Base-by-base conservation (phyloP, 1,140 invertebrate species). In the Conopomorpha cramerella region DNA sequence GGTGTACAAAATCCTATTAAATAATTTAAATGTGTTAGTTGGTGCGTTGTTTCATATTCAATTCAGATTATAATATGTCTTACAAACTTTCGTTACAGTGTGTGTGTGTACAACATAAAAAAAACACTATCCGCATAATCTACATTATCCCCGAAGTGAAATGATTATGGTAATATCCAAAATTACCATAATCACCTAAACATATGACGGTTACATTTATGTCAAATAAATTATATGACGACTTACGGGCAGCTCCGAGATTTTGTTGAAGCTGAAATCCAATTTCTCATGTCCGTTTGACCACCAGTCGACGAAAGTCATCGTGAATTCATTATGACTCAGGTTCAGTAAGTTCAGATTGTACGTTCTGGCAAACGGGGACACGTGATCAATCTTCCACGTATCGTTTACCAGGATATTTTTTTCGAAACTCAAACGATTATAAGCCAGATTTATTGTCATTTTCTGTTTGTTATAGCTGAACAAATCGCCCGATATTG, bases 221-320 rank as follows among this genome's bases (percentile, higher is more conserved):
- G n/a, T n/a, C n/a, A n/a, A n/a, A n/a, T n/a, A n/a, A n/a, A n/a
- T 25, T 16, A 14, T 14, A 35, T 19, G 15, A 17, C 29, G 10
- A 55, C 67, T 23, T 49, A 72, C 71, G 57, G 50, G 55, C 35
- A 71, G 37, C 36, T 52, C 38, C 32, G 46, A n/a, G 11, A 72
- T 61, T 7, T 46, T 64, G 48, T 88, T 88, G 48, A 80, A 66
- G 37, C 74, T 82, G 11, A 87, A 64, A 53, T 88, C 82, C 15
- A 88, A 49, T n/a, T 48, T 49, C 38, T 77, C 61, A 11, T 87
- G 65, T 1, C 70, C 56, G 23, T 58, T 67, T 17, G 68, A 36
- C 49, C 62, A 77, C 86, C 85, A 88, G 38, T 88, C 86, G 2
- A 51, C 36, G 43, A 78, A 87, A 27, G 84, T 74, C 1, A 68